phyloP scores from a whole-genome alignment of 2,113 vertebrate genomes.

The Chunga burmeisteri region DNA sequence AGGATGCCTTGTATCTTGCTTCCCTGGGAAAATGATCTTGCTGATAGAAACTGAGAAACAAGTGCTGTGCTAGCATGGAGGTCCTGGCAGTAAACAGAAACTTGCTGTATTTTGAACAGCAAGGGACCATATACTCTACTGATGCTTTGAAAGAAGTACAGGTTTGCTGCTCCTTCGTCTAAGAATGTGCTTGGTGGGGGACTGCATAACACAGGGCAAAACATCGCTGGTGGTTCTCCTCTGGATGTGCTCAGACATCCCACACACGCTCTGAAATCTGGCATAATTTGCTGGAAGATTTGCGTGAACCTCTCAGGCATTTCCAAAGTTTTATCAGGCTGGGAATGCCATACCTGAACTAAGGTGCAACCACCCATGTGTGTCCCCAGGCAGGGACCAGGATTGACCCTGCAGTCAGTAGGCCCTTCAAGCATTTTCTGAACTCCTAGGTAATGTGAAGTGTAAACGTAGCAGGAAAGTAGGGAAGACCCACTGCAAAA shows the following conservation, averaged over 20 bases:
- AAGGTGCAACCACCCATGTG: neutral
- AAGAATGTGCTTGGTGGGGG: neutral
- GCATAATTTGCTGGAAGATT: neutral
- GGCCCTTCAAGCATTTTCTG: neutral
- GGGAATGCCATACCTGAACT: neutral
- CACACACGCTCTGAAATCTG: neutral
- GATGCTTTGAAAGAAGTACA: neutral
- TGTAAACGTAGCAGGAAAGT: neutral
- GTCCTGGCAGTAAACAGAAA: neutral
- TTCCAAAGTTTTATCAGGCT: neutral
- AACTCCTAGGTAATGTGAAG: neutral
- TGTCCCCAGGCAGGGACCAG: neutral
- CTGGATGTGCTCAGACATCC: neutral
- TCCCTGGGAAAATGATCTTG: neutral
- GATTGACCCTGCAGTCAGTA: neutral
- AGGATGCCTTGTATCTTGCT: neutral
- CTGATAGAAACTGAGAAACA: neutral
- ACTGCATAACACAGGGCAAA: neutral
- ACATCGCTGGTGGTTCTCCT: fast-evolving
- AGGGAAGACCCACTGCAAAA: neutral
- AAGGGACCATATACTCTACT: neutral
- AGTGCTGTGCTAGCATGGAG: neutral
- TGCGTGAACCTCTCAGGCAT: neutral
- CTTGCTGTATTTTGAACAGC: neutral
- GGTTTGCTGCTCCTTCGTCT: neutral